phyloP scores from a whole-genome alignment of 2,888 invertebrate genomes.

The Rotaria sp. region DNA sequence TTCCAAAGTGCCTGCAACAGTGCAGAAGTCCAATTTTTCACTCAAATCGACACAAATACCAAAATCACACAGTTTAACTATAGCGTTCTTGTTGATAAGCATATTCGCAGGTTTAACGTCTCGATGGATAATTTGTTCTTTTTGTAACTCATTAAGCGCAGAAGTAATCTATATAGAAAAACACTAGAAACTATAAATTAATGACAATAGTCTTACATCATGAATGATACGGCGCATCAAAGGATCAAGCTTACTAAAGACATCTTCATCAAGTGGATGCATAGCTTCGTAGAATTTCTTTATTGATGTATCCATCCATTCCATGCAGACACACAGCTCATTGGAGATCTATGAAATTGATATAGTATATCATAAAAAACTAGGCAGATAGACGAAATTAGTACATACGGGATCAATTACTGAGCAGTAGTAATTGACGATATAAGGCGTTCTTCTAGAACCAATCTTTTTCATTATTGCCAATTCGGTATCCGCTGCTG shows the following conservation, averaged over 20 bases:
- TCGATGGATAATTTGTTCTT: constrained; percentile 75
- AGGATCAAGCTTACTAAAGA: not conserved
- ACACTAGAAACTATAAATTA: not conserved
- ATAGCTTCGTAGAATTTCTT: not conserved
- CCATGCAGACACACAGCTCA: not conserved
- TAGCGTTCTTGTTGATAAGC: constrained; percentile 79
- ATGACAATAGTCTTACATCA: not conserved
- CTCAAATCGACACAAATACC: constrained; percentile 94
- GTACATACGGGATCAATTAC: not conserved
- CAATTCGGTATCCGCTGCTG: not conserved
- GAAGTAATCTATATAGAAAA: not conserved
- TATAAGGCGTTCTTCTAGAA: not conserved
- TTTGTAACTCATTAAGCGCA: not conserved
- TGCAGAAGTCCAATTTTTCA: constrained; percentile 57
- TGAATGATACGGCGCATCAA: not conserved
- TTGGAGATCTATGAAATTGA: not conserved
- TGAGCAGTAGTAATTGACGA: not conserved
- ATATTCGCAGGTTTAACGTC: constrained; percentile 98
- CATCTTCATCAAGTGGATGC: not conserved
- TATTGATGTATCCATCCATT: not conserved
- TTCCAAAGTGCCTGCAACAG: not conserved
- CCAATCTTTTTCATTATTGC: not conserved
- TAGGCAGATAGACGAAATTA: not conserved
- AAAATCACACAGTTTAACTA: constrained; percentile 97
- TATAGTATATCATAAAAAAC: not conserved